Conservation (phyloP, 2,888 invertebrate species). For the Drosophila stalkeri region DNA sequence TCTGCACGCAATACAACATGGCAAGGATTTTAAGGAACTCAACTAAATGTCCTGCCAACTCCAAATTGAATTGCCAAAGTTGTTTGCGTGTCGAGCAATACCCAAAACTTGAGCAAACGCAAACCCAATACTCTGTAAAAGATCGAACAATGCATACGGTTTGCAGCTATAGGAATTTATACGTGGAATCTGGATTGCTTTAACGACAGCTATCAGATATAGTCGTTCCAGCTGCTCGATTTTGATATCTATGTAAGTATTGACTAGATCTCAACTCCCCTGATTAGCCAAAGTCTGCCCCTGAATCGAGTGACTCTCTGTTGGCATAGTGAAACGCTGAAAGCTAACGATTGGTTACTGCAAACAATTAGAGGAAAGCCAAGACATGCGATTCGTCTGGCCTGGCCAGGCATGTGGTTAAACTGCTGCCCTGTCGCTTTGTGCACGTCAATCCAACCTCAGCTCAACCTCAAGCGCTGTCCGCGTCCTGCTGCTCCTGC, state of each 20-base stretch:
- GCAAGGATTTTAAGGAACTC: slow-evolving; percentile 35
- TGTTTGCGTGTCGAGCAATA: slow-evolving; percentile 50
- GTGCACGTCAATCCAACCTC: not conserved
- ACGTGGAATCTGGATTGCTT: not conserved
- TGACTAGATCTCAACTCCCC: not conserved
- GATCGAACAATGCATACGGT: not conserved
- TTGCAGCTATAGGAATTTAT: not conserved
- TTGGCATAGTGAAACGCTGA: not conserved
- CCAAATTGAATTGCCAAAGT: slow-evolving; percentile 47
- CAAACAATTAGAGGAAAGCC: slow-evolving; percentile 52
- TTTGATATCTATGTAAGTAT: too few species aligned
- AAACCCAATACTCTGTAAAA: not conserved
- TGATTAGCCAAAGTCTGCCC: not conserved
- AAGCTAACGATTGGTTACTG: slow-evolving; percentile 33
- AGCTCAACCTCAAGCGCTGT: not conserved
- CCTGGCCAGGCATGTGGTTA: slow-evolving; percentile 31
- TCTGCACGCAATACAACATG: slow-evolving; percentile 54
- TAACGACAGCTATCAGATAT: not conserved
- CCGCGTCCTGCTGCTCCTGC: not conserved
- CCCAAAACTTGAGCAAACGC: not conserved
- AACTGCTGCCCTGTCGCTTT: slow-evolving; percentile 19
- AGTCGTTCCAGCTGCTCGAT: not conserved
- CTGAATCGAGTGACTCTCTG: not conserved
- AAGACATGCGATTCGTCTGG: slow-evolving; percentile 30
- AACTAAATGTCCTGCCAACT: slow-evolving; percentile 19